These are phyloP conservation scores for Pionites leucogaster DNA, from an alignment of 2,113 vertebrate species.

Conservation along the genomic window DNA sequence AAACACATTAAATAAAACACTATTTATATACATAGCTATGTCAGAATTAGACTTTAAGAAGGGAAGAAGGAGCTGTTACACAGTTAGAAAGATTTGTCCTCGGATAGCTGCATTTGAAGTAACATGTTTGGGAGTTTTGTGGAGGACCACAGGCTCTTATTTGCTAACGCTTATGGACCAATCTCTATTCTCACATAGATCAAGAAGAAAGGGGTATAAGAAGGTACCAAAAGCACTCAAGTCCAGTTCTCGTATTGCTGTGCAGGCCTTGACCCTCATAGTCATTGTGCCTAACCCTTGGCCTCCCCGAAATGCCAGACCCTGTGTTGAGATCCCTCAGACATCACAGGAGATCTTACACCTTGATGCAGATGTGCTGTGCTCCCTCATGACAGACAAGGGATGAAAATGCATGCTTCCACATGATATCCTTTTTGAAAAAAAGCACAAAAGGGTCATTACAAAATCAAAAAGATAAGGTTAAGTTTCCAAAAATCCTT, in stretches of 20 bases:
- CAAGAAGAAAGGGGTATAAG: background rate
- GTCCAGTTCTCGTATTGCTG: background rate
- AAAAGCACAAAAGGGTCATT: background rate
- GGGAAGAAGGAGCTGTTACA: background rate
- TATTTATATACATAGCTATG: background rate
- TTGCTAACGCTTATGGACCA: accelerated
- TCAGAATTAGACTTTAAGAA: background rate
- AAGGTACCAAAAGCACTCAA: background rate
- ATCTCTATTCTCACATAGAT: background rate
- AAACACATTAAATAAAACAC: background rate
- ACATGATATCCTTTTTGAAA: background rate
- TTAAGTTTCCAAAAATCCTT: background rate
- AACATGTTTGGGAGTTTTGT: background rate
- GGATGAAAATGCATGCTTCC: background rate
- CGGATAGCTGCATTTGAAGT: background rate
- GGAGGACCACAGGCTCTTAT: background rate
- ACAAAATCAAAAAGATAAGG: background rate
- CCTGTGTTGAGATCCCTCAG: background rate
- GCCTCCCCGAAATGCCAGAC: background rate
- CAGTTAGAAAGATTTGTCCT: background rate
- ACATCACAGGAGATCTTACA: background rate
- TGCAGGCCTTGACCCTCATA: background rate
- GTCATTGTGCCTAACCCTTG: background rate
- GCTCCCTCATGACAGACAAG: background rate
- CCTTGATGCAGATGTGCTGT: background rate